These are phyloP conservation scores for Bucorvus abyssinicus DNA, from an alignment of 2,797 vertebrate genomes.

Conservation along the genomic window DNA sequence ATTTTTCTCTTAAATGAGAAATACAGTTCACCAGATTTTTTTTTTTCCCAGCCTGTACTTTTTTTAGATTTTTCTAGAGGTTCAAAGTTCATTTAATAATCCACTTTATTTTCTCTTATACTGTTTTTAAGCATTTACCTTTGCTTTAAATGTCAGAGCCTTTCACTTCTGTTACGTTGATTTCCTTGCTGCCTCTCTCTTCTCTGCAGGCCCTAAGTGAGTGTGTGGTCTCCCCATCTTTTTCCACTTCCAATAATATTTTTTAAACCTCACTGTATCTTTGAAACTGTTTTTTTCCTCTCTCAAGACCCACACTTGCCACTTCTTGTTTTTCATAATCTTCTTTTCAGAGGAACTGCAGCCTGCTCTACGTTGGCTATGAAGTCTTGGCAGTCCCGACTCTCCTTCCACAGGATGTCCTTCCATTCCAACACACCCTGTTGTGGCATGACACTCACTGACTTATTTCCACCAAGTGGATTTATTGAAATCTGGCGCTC, in stretches of 20 bases:
- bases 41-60: background rate
- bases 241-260: background rate
- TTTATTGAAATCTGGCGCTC: background rate
- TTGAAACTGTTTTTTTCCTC: background rate
- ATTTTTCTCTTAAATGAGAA: background rate
- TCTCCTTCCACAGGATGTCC: background rate
- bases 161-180: constrained; percentile 52
- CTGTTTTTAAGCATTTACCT: background rate
- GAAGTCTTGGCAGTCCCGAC: background rate
- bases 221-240: background rate
- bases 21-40: background rate
- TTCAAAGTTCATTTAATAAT: background rate
- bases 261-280: background rate
- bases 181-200: background rate
- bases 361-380: background rate
- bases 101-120: background rate
- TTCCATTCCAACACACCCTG: background rate
- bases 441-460: background rate
- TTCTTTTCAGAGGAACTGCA: constrained; percentile 19
- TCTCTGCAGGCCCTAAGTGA: background rate
- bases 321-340: constrained; percentile 21
- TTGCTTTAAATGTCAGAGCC: constrained; percentile 39
- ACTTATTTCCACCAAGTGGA: background rate
- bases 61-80: background rate
- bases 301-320: background rate